Percentiles rank a stretch among this genome's conserved stretches.
phyloP scores from a whole-genome alignment of 2,797 vertebrate genomes.

The Fistularia tabacaria region DNA sequence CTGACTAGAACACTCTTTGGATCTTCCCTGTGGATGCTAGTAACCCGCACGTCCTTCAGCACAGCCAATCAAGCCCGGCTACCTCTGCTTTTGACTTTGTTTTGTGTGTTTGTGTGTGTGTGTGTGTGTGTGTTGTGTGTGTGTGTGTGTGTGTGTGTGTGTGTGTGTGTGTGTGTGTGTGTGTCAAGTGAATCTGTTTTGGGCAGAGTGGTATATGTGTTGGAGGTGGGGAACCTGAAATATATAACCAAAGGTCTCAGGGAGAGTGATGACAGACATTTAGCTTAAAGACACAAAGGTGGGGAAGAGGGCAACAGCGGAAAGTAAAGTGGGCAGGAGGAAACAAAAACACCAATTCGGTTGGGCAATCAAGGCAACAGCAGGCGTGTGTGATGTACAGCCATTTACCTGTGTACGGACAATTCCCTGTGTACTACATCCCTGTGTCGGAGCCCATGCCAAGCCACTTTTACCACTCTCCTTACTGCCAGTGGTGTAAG shows the following conservation, averaged over 20 bases:
- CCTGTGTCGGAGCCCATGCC: conserved; percentile 53
- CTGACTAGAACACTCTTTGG: conserved; percentile 62
- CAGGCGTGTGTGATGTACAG: conserved; percentile 60
- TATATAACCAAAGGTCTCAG: conserved; percentile 28
- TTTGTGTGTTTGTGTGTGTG: conserved; percentile 40
- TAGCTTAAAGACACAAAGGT: conserved; percentile 26
- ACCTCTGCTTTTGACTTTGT: conserved; percentile 26
- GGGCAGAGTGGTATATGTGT: conserved; percentile 34
- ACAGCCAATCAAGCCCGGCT: conserved; percentile 33
- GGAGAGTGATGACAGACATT: conserved; percentile 26
- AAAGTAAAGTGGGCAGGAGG: conserved; percentile 29
- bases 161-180: conserved; percentile 8
- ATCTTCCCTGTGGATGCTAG: conserved; percentile 62
- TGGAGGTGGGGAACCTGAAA: conserved; percentile 37
- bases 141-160: conserved; percentile 3
- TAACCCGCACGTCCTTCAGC: conserved; percentile 69
- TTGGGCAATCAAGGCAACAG: conserved; percentile 59
- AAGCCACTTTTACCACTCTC: conserved; percentile 62
- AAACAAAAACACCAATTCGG: conserved; percentile 40
- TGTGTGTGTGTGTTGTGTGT: too few relatives aligned
- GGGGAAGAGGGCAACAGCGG: conserved; percentile 24
- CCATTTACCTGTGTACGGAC: conserved; percentile 63
- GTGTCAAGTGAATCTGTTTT: conserved; percentile 45
- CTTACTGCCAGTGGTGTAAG: conserved; percentile 66
- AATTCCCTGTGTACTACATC: conserved; percentile 51